These are phyloP conservation scores for Drosophila infuscata DNA, from an alignment of 2,888 invertebrate genomes.

Conservation along the genomic window DNA sequence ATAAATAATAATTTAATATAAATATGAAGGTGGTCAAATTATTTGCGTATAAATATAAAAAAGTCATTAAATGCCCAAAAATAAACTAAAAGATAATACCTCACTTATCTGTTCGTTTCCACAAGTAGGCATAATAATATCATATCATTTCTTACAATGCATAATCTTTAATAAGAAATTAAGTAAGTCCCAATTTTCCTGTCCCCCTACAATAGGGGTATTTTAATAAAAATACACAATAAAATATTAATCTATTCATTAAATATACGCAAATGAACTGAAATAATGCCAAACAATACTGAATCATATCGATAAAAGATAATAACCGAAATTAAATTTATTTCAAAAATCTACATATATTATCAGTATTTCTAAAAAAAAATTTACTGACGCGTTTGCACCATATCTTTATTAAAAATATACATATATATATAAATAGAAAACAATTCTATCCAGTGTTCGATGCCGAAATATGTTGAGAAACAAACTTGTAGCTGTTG, in stretches of 20 bases:
- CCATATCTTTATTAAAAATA: conserved; percentile 1
- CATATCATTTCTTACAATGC: neutral
- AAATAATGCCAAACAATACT: neutral
- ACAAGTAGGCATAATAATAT: neutral
- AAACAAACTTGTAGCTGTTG: conserved; percentile 54
- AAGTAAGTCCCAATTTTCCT: neutral
- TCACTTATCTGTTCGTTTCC: conserved; percentile 7
- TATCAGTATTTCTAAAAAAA: neutral
- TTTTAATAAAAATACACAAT: neutral
- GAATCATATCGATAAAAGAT: conserved; percentile 21
- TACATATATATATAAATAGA: neutral
- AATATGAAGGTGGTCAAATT: conserved; percentile 12
- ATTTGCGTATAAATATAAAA: neutral
- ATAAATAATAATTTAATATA: conserved; percentile 7
- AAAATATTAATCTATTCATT: neutral
- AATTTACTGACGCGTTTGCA: neutral
- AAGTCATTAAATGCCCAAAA: neutral
- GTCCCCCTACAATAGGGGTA: neutral
- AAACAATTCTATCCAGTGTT: conserved; percentile 22
- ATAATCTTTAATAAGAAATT: neutral
- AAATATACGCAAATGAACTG: neutral
- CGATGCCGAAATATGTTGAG: conserved; percentile 13
- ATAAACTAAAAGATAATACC: conserved; percentile 10
- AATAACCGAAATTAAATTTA: conserved; percentile 3
- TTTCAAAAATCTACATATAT: conserved; percentile 4